Evolutionary conservation across 1,140 invertebrate genomes (phyloP), one percentile per base, ranked within the genome.

Genomic region (Lasaia peninsularis): DNA sequence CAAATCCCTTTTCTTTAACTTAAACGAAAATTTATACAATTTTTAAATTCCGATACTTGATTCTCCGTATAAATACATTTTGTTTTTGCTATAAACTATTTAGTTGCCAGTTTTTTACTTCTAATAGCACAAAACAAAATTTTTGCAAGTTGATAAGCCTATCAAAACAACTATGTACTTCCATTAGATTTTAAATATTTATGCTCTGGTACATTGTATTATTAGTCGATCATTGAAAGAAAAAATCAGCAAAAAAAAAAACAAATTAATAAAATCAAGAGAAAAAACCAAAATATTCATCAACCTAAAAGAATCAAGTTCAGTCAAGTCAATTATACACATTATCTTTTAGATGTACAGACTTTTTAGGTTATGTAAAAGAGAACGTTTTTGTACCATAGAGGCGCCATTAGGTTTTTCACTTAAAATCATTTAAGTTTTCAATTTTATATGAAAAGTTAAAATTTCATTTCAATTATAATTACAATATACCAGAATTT

Each of bases 161-260:
- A 40, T 40, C 37, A 40, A 40, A 40, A 40, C 37, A 3, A 9
- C 9, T 18, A 40, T 40, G 51, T 52, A 52, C 51, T 52, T 73
- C 65, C 60, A 67, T 67, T 70, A 69, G 61, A 49, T 60, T 58
- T 54, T 67, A 58, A 60, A 69, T 40, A 40, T 14, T 18, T 28
- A 40, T 9, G 14, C 10, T 40, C 37, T 40, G 37, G 14, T 18
- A 40, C 8, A 40, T 2, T 3, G 2, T 37, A 3, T 16, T 16
- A 16, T 16, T 40, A n/a, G n/a, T n/a, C n/a, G n/a, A n/a, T n/a
- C n/a, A n/a, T n/a, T n/a, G n/a, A n/a, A n/a, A n/a, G n/a, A n/a
- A n/a, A n/a, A n/a, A n/a, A n/a, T n/a, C n/a, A n/a, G n/a, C n/a
- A n/a, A n/a, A n/a, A n/a, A n/a, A n/a, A n/a, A n/a, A n/a, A n/a